These are phyloP conservation scores for Cacoxenus indagator DNA, from an alignment of 2,888 invertebrate genomes.

Conservation along the genomic window DNA sequence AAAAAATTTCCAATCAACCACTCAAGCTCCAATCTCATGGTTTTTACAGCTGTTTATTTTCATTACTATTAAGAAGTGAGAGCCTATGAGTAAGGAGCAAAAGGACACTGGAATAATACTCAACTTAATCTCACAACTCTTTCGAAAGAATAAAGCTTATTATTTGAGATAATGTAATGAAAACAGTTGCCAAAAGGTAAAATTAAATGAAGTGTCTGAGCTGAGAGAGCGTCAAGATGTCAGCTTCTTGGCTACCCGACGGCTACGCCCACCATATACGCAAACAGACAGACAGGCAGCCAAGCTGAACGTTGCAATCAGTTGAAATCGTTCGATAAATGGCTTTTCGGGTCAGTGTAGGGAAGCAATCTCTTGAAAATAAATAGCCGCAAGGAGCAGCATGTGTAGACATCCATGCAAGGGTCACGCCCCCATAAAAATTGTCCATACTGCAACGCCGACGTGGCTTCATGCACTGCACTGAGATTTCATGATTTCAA, in stretches of 20 bases:
- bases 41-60: no score
- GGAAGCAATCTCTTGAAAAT: not conserved
- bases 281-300: not conserved
- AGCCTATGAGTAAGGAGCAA: no score
- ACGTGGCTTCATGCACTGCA: not conserved
- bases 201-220: not conserved
- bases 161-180: not conserved
- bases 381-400: constrained; percentile 5
- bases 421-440: not conserved
- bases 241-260: not conserved
- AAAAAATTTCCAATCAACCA: no score
- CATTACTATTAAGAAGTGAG: no score
- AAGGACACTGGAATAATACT: no score
- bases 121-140: no score
- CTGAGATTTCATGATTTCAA: constrained; percentile 13
- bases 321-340: not conserved
- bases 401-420: not conserved
- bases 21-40: no score
- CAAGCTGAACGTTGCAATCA: not conserved
- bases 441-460: not conserved
- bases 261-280: not conserved
- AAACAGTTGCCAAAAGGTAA: not conserved
- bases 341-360: not conserved
- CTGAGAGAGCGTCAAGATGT: not conserved
- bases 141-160: no score